phyloP scores from a whole-genome alignment of 2,888 invertebrate species.

The Criorhina ranunculi region DNA sequence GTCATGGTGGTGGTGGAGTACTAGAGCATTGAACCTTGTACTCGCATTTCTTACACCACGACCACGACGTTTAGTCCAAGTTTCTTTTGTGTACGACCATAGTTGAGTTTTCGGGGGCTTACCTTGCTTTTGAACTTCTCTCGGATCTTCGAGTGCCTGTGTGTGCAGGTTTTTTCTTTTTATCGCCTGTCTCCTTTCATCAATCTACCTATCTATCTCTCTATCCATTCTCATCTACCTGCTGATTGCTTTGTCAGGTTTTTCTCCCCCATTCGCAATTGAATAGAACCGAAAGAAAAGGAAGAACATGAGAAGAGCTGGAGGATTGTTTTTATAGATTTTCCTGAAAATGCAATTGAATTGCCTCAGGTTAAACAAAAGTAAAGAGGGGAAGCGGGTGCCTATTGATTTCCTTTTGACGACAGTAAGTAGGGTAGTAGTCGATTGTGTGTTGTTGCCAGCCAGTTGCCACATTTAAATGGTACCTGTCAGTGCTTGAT shows the following conservation, averaged over 20 bases:
- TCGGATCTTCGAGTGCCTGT: background rate
- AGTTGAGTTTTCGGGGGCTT: constrained; percentile 43
- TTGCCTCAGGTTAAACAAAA: constrained; percentile 33
- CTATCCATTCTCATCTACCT: constrained; percentile 60
- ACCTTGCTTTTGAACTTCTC: constrained; percentile 14
- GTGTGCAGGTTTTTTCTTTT: constrained; percentile 36
- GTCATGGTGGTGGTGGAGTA: constrained; percentile 27
- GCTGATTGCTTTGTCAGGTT: constrained; percentile 52
- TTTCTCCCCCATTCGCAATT: constrained; percentile 35
- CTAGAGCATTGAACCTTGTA: constrained; percentile 74
- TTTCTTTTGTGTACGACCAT: constrained; percentile 37
- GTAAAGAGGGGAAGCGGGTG: constrained; percentile 1
- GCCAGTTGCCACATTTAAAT: constrained; percentile 67
- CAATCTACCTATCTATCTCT: constrained; percentile 50
- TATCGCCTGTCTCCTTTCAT: constrained; percentile 49
- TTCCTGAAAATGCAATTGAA: constrained; percentile 53
- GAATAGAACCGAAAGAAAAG: constrained; percentile 13
- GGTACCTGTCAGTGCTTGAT: constrained; percentile 50
- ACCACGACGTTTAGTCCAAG: constrained; percentile 1
- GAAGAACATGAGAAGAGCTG: background rate
- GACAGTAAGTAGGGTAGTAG: constrained; percentile 75
- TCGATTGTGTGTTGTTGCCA: constrained; percentile 69
- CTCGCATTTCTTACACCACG: constrained; percentile 47
- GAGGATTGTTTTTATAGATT: constrained; percentile 21
- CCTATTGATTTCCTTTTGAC: constrained; percentile 72